A percentile compares a stretch with the other conserved stretches of the same genome.
phyloP scores from a whole-genome alignment of 37 sponge, comb jelly and placozoan species.

The Cladorhizidae sp. region DNA sequence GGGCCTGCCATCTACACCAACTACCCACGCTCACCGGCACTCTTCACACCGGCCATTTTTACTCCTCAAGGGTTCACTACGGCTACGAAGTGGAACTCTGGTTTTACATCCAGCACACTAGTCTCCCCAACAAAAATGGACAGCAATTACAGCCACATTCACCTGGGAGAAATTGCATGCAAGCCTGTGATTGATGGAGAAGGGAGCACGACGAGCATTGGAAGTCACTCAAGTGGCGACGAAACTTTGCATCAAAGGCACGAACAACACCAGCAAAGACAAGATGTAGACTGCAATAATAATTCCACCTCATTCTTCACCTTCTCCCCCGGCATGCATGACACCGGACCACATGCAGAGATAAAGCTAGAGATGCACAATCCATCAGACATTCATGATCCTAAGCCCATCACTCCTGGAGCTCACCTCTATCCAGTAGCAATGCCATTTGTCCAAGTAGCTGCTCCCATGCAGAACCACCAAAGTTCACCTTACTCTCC shows the following conservation, averaged over 20 bases:
- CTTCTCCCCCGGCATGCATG: conserved; percentile 1
- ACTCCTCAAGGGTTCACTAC: conserved; percentile 15
- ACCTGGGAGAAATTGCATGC: background rate
- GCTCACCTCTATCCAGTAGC: conserved; percentile 34
- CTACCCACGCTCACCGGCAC: conserved; percentile 22
- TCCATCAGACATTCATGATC: conserved; percentile 19
- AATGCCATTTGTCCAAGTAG: conserved; percentile 33
- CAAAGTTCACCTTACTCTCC: background rate
- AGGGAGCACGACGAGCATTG: conserved; percentile 15
- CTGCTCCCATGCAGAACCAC: conserved; percentile 19
- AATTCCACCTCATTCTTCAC: conserved; percentile 19
- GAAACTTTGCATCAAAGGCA: conserved; percentile 15
- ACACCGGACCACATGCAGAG: background rate
- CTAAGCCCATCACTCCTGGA: conserved; percentile 46
- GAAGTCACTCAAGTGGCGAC: conserved; percentile 32
- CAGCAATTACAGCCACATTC: background rate
- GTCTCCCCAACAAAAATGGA: conserved; percentile 10
- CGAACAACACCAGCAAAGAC: background rate
- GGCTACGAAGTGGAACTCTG: background rate
- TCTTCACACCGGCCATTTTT: conserved; percentile 20
- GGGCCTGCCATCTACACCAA: conserved; percentile 6
- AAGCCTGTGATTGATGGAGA: conserved; percentile 10
- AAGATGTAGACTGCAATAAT: background rate
- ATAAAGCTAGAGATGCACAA: background rate
- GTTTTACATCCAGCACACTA: conserved; percentile 1